A percentile compares a stretch with the other conserved stretches of the same genome.
phyloP scores from a whole-genome alignment of 2,113 vertebrate species.

The Cheirogaleus medius region DNA sequence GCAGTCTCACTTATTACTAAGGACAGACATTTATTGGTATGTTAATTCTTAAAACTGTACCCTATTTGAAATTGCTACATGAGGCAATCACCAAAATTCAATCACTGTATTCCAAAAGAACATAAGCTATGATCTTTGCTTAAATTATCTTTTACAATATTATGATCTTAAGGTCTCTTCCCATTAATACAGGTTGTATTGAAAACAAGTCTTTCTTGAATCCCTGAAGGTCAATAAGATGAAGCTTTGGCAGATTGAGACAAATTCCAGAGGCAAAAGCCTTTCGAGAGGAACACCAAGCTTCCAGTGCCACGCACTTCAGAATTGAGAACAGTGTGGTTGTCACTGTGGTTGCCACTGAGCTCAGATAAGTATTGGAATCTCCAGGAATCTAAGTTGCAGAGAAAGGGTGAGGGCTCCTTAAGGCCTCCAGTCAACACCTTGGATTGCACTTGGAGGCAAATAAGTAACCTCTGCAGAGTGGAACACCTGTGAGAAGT shows the following conservation, averaged over 20 bases:
- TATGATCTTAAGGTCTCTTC: background rate
- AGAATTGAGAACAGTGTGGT: background rate
- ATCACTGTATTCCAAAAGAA: background rate
- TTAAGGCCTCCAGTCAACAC: constrained; percentile 1
- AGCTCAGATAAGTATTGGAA: background rate
- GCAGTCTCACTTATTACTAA: background rate
- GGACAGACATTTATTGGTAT: background rate
- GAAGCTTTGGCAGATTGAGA: background rate
- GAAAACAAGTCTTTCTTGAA: constrained; percentile 50
- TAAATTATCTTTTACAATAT: background rate
- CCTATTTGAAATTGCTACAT: constrained; percentile 1
- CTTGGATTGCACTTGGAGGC: constrained; percentile 26
- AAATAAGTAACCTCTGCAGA: constrained; percentile 38
- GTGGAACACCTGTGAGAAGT: constrained; percentile 56
- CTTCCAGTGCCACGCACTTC: constrained; percentile 1
- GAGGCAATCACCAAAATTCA: constrained; percentile 43
- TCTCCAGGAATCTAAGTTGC: background rate
- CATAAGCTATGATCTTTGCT: background rate
- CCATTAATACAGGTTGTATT: background rate
- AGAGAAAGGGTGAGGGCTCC: background rate
- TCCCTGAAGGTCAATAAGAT: constrained; percentile 48
- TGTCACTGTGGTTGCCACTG: background rate
- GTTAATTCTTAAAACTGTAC: constrained; percentile 1
- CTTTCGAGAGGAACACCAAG: constrained; percentile 27
- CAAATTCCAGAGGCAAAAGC: constrained; percentile 47